Percentiles rank a stretch among this genome's conserved stretches.
phyloP scores from a whole-genome alignment of 1,140 invertebrate genomes.

The Cydia fagiglandana region DNA sequence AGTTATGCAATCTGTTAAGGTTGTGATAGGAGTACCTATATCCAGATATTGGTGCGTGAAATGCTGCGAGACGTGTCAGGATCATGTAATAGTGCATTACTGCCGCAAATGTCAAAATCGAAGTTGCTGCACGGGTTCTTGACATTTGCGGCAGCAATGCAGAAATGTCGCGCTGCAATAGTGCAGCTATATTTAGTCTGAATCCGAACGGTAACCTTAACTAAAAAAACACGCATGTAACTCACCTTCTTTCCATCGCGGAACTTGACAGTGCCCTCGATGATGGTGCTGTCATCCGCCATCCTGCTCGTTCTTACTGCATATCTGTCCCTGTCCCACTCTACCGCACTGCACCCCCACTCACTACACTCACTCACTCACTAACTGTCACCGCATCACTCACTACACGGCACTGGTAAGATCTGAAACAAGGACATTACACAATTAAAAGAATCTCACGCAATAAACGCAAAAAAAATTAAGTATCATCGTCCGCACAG shows the following conservation, averaged over 20 bases:
- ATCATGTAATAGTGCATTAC: too few species aligned
- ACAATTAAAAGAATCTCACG: background rate
- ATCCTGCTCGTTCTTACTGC: constrained; percentile 41
- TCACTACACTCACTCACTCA: background rate
- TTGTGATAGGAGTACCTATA: too few species aligned
- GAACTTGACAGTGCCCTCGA: constrained; percentile 93
- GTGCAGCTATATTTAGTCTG: too few species aligned
- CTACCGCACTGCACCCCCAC: background rate
- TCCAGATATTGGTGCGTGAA: too few species aligned
- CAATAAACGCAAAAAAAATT: too few species aligned
- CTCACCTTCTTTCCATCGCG: constrained; percentile 92
- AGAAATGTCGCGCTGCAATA: too few species aligned
- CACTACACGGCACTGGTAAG: background rate
- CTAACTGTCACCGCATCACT: background rate
- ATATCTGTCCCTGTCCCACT: background rate
- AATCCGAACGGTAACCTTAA: background rate
- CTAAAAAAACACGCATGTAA: background rate
- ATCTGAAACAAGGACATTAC: background rate
- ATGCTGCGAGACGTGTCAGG: too few species aligned
- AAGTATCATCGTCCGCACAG: too few species aligned
- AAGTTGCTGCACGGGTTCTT: too few species aligned
- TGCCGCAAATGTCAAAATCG: too few species aligned
- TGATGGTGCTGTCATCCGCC: constrained; percentile 81
- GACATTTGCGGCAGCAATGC: too few species aligned
- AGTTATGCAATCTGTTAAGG: too few species aligned